Evolutionary conservation across 2,797 vertebrate genomes (phyloP).

Genomic region (Enteromius viviparus): DNA sequence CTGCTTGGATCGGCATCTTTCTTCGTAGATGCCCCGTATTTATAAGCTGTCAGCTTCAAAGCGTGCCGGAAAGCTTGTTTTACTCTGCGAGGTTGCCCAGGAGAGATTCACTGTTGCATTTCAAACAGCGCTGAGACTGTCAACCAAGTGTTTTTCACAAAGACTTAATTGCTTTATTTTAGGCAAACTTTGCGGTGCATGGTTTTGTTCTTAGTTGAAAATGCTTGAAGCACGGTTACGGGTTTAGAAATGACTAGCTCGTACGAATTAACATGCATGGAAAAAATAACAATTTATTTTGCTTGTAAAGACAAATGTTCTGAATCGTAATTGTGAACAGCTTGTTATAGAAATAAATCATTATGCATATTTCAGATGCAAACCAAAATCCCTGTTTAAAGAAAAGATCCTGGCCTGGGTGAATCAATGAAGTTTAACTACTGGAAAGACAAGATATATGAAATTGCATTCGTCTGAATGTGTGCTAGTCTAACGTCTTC

Average conservation of each 20-base stretch:
- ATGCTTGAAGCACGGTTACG: not conserved
- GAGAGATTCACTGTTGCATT: conserved; percentile 35
- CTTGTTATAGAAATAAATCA: conserved; percentile 9
- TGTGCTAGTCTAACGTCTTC: not conserved
- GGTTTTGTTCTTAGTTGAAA: conserved; percentile 18
- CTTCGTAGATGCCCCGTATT: not conserved
- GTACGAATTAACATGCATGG: not conserved
- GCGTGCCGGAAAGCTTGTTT: conserved; percentile 10
- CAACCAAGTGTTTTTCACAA: conserved; percentile 1
- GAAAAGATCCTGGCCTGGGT: conserved; percentile 4
- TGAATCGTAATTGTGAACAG: not conserved
- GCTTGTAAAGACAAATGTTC: conserved; percentile 6
- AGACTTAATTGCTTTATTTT: conserved; percentile 27
- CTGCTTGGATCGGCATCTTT: conserved; percentile 29
- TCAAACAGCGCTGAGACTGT: conserved; percentile 11
- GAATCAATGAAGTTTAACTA: not conserved
- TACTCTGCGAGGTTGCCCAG: conserved; percentile 8
- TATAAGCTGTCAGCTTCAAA: conserved; percentile 9
- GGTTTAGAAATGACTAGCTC: conserved; percentile 7
- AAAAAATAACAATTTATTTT: not conserved
- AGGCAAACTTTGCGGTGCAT: not conserved
- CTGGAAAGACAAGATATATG: not conserved
- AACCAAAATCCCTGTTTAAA: not conserved
- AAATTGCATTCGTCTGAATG: conserved; percentile 15
- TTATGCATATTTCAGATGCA: not conserved